Conservation (phyloP, 2,113 vertebrate genomes). For the Tretioscincus oriximinensis region DNA sequence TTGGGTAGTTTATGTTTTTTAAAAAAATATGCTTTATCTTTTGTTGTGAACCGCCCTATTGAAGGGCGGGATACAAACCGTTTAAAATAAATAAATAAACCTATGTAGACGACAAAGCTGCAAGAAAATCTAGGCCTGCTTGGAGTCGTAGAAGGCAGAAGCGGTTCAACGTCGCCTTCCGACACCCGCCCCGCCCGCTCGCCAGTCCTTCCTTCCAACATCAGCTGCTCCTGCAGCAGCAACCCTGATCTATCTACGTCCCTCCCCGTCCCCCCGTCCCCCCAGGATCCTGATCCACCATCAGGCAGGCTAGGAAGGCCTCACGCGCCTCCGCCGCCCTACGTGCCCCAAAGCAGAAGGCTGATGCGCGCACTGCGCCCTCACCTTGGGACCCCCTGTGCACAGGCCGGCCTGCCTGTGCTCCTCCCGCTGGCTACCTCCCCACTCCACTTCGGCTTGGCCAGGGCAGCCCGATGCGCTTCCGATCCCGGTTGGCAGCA, state of each 20-base stretch:
- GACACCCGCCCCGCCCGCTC: too few relatives aligned
- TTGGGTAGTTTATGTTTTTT: background rate
- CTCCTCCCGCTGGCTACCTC: background rate
- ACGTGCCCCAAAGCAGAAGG: background rate
- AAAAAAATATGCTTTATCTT: too few relatives aligned
- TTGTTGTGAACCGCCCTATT: too few relatives aligned
- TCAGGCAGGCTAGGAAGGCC: background rate
- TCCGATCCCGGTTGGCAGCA: background rate
- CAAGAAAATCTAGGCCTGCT: background rate
- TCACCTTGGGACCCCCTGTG: background rate
- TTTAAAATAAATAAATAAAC: background rate
- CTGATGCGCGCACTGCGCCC: background rate
- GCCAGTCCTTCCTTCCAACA: background rate
- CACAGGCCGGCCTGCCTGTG: background rate
- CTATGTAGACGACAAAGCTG: too few relatives aligned
- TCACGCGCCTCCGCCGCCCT: too few relatives aligned
- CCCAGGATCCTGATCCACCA: too few relatives aligned
- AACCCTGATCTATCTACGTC: too few relatives aligned
- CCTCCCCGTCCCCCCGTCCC: background rate
- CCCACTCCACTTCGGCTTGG: background rate
- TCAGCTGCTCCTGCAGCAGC: background rate
- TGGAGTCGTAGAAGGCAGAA: background rate
- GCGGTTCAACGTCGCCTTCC: background rate
- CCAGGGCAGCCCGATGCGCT: background rate
- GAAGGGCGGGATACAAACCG: too few relatives aligned